Percentiles rank a stretch among this genome's conserved stretches.
phyloP scores from a whole-genome alignment of 2,113 vertebrate genomes.

The Empidonax traillii region DNA sequence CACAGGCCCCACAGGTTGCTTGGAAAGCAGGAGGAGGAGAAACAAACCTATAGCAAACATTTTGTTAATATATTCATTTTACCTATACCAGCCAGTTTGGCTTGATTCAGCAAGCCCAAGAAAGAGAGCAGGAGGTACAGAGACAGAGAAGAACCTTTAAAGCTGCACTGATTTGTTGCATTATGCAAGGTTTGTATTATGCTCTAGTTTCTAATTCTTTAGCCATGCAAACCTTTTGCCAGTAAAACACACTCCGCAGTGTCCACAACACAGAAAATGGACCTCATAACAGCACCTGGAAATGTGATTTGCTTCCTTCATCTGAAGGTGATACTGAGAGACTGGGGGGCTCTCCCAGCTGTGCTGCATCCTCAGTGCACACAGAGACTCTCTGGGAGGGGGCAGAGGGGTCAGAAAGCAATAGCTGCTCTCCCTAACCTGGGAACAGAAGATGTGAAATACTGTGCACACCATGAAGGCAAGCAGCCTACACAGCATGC shows the following conservation, averaged over 20 bases:
- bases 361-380: neutral
- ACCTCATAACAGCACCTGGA: neutral
- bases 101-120: neutral
- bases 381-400: neutral
- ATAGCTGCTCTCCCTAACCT: neutral
- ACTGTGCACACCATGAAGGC: neutral
- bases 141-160: neutral
- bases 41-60: neutral
- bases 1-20: neutral
- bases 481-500: neutral
- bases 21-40: neutral
- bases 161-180: neutral
- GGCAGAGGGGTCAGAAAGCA: neutral
- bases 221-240: neutral
- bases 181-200: neutral
- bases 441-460: neutral
- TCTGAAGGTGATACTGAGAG: neutral
- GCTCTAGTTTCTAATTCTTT: neutral
- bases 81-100: neutral
- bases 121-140: neutral
- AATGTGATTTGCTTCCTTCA: neutral
- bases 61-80: neutral
- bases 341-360: rapidly evolving
- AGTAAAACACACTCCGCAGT: neutral
- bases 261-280: neutral